These are phyloP conservation scores for Nomada fucata DNA, from an alignment of 2,888 invertebrate genomes.

Conservation along the genomic window DNA sequence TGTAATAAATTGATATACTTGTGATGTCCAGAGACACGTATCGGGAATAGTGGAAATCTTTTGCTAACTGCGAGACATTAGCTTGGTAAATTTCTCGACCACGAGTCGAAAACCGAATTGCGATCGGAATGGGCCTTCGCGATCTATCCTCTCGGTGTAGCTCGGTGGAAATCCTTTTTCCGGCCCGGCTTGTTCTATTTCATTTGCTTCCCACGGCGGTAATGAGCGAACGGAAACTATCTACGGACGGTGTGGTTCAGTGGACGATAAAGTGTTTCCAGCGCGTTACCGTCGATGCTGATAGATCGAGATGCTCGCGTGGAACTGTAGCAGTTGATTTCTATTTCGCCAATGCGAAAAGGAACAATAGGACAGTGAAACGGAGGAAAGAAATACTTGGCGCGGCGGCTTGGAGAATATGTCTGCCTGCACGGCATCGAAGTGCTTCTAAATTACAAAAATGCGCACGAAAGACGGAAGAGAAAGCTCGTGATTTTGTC, in stretches of 20 bases:
- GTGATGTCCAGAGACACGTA: too few relatives aligned
- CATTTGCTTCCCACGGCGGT: conserved; percentile 9
- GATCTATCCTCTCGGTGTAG: neutral
- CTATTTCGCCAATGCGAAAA: conserved; percentile 2
- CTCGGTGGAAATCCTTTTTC: too few relatives aligned
- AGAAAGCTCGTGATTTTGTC: too few relatives aligned
- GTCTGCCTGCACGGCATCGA: too few relatives aligned
- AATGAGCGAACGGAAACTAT: conserved; percentile 39
- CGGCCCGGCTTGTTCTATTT: conserved; percentile 13
- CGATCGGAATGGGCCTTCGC: neutral
- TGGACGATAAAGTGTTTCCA: conserved; percentile 59
- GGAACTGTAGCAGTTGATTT: conserved; percentile 48
- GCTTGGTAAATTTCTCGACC: too few relatives aligned
- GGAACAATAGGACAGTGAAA: too few relatives aligned
- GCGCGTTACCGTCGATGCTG: conserved; percentile 50
- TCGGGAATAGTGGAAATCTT: neutral
- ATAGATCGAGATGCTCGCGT: conserved; percentile 49
- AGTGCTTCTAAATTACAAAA: too few relatives aligned
- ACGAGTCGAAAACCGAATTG: neutral
- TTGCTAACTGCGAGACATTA: neutral
- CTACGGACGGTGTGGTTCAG: conserved; percentile 35
- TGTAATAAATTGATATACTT: too few relatives aligned
- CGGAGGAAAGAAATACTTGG: neutral
- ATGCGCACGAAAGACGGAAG: too few relatives aligned
- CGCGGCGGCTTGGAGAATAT: too few relatives aligned